phyloP scores from a whole-genome alignment of 2,113 vertebrate species.

The Dasyprocta punctata region DNA sequence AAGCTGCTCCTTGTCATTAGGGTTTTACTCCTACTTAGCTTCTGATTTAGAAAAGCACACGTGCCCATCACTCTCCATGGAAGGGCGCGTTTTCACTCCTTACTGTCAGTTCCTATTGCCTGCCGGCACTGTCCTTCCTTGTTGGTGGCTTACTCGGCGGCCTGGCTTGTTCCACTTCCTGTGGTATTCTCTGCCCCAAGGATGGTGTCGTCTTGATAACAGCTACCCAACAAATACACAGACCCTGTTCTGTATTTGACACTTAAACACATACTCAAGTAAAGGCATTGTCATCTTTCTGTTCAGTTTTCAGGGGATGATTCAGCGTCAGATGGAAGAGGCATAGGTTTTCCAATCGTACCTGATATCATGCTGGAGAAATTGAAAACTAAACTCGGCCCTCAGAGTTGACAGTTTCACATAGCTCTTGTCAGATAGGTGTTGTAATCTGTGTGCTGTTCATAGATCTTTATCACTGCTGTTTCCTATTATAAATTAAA shows the following conservation, averaged over 20 bases:
- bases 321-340: not conserved
- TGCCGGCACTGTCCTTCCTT: not conserved
- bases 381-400: not conserved
- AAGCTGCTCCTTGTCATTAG: not conserved
- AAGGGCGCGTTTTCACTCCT: not conserved
- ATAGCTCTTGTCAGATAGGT: not conserved
- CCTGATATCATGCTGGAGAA: not conserved
- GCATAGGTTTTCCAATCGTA: not conserved
- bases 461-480: not conserved
- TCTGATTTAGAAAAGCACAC: not conserved
- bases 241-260: not conserved
- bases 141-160: not conserved
- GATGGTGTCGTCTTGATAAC: not conserved
- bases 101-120: not conserved
- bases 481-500: not conserved
- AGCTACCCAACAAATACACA: not conserved
- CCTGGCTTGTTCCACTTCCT: not conserved
- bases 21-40: not conserved
- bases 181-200: not conserved
- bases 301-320: not conserved
- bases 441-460: not conserved
- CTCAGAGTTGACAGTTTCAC: not conserved
- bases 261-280: not conserved
- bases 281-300: not conserved
- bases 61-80: not conserved